A percentile compares a stretch with the other conserved stretches of the same genome.
Conservation (phyloP, 2,797 vertebrate genomes). For the Eremophila alpestris region DNA sequence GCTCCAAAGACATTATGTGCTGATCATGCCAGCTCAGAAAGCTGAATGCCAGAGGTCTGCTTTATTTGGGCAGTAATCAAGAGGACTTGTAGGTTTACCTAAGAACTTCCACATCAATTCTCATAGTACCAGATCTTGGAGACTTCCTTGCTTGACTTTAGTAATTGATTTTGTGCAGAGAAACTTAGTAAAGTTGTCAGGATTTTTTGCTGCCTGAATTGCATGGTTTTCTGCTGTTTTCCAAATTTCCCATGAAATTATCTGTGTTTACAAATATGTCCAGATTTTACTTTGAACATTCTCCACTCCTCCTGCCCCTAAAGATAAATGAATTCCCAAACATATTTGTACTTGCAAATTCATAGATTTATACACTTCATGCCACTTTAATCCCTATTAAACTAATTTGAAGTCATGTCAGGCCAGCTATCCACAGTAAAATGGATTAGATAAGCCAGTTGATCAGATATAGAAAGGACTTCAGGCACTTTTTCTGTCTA, state of each 20-base stretch:
- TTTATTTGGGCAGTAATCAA: constrained; percentile 75
- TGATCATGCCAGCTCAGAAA: constrained; percentile 70
- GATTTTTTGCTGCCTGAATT: neutral
- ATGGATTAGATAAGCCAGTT: constrained; percentile 75
- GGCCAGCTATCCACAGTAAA: constrained; percentile 69
- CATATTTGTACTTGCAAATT: constrained; percentile 70
- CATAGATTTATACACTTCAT: constrained; percentile 68
- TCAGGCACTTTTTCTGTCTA: constrained; percentile 49
- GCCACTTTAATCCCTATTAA: constrained; percentile 76
- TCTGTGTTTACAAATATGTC: constrained; percentile 58
- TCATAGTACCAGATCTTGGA: neutral
- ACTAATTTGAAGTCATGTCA: constrained; percentile 75
- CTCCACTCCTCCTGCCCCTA: neutral
- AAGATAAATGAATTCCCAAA: constrained; percentile 72
- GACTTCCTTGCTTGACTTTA: neutral
- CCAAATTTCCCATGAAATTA: constrained; percentile 2
- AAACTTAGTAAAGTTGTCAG: neutral
- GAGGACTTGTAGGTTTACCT: constrained; percentile 63
- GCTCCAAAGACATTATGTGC: constrained; percentile 73
- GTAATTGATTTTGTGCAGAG: neutral
- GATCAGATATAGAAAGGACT: constrained; percentile 71
- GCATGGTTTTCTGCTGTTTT: neutral
- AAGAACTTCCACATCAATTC: constrained; percentile 56
- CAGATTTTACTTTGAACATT: constrained; percentile 60
- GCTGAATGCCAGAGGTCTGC: constrained; percentile 70